Evolutionary conservation across 2,888 invertebrate species (phyloP).

Genomic region (Taphrorychus bicolor): DNA sequence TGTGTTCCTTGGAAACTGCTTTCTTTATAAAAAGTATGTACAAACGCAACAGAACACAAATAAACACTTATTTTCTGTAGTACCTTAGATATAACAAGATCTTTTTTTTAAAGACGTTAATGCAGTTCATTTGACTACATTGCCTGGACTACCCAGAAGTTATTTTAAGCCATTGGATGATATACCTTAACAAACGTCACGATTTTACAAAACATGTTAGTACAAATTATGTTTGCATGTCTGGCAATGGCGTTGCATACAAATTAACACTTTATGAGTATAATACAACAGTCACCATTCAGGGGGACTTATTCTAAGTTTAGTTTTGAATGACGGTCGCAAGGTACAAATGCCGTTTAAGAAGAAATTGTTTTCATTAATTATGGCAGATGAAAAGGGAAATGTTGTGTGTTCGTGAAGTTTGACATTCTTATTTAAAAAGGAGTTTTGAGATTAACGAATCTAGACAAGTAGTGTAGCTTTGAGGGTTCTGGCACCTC

Average conservation of each 20-base stretch:
- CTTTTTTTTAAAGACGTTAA: too few species aligned
- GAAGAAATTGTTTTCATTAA: background rate
- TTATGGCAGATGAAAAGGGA: too few species aligned
- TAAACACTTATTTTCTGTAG: background rate
- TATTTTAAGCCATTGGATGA: background rate
- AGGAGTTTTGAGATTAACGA: too few species aligned
- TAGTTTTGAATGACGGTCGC: background rate
- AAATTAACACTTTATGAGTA: slow-evolving; percentile 27
- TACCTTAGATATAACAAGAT: background rate
- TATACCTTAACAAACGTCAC: background rate
- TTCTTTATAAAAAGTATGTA: slow-evolving; percentile 45
- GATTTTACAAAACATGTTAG: slow-evolving; percentile 18
- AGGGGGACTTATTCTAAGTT: background rate
- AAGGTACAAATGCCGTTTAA: slow-evolving; percentile 10
- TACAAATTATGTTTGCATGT: slow-evolving; percentile 11
- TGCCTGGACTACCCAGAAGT: background rate
- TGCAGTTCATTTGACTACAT: slow-evolving; percentile 10
- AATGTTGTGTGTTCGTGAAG: too few species aligned
- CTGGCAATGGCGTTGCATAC: slow-evolving; percentile 19
- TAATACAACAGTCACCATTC: slow-evolving; percentile 12
- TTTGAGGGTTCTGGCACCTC: too few species aligned
- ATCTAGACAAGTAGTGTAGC: too few species aligned
- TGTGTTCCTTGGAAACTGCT: slow-evolving; percentile 40
- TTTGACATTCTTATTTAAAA: too few species aligned
- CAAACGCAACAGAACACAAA: slow-evolving; percentile 43